A percentile compares a stretch with the other conserved stretches of the same genome.
phyloP scores from a whole-genome alignment of 2,113 vertebrate genomes.

The Gasterosteus nipponicus region DNA sequence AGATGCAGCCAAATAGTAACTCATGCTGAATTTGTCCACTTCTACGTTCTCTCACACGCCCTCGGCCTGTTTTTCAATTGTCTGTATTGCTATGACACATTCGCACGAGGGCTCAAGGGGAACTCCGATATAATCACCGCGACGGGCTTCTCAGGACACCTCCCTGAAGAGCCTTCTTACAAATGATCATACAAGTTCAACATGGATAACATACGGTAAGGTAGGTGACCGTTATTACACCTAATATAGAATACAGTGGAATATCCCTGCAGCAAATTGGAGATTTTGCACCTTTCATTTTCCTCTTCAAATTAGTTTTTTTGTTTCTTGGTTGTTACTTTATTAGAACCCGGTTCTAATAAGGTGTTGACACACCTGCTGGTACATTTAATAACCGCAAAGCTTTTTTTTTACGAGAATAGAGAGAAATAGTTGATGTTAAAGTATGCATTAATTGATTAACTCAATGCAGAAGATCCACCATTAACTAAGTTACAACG shows the following conservation, averaged over 20 bases:
- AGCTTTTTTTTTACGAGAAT: background rate
- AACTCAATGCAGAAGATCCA: background rate
- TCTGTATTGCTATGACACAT: conserved; percentile 39
- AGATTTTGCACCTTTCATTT: background rate
- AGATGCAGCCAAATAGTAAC: conserved; percentile 38
- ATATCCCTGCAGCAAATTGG: background rate
- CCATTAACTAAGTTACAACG: background rate
- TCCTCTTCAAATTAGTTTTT: background rate
- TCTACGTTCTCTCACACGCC: conserved; percentile 29
- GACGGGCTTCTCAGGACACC: background rate
- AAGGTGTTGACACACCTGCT: background rate
- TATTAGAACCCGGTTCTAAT: background rate
- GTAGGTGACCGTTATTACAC: background rate
- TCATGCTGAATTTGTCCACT: conserved; percentile 36
- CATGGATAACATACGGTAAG: conserved; percentile 17
- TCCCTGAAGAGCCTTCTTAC: conserved; percentile 11
- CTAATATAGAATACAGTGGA: background rate
- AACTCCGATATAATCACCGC: conserved; percentile 26
- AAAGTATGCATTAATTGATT: background rate
- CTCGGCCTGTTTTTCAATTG: background rate
- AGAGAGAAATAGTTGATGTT: background rate
- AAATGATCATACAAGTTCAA: background rate
- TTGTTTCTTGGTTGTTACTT: background rate
- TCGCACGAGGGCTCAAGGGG: conserved; percentile 16
- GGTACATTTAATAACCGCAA: background rate